Evolutionary conservation across 2,113 vertebrate species (phyloP).

Genomic region (Pyxicephalus adspersus): DNA sequence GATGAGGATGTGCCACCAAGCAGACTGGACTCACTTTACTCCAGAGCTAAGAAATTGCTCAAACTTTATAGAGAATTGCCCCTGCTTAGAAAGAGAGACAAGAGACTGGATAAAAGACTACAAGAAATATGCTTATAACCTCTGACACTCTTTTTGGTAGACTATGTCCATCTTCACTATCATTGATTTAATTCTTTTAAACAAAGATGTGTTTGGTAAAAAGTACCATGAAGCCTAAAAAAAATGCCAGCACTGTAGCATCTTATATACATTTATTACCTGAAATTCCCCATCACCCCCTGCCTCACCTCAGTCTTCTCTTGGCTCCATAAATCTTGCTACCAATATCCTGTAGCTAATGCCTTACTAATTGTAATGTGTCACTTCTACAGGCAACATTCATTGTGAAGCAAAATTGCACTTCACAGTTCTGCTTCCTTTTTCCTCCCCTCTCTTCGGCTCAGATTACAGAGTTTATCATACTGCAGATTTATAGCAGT

Average conservation of each 20-base stretch:
- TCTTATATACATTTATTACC: constrained; percentile 4
- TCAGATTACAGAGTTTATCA: constrained; percentile 20
- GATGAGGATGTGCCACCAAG: no score
- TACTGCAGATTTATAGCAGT: not conserved
- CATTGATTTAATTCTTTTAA: not conserved
- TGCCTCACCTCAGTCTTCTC: constrained; percentile 21
- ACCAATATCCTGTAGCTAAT: constrained; percentile 52
- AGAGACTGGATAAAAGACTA: no score
- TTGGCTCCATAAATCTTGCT: constrained; percentile 43
- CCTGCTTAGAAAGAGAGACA: no score
- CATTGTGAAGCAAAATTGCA: constrained; percentile 45
- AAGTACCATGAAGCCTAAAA: not conserved
- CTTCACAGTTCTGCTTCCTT: constrained; percentile 12
- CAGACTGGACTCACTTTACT: no score
- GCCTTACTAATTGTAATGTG: constrained; percentile 49
- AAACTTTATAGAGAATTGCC: no score
- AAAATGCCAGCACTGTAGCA: not conserved
- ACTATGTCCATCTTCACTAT: not conserved
- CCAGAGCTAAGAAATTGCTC: no score
- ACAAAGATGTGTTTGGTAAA: not conserved
- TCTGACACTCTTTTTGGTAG: no score
- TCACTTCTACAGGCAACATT: constrained; percentile 49
- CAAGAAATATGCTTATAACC: no score
- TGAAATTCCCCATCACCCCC: not conserved
- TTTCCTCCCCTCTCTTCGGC: not conserved